Base-by-base conservation (phyloP, 2,888 invertebrate species). In the Tortricodes alternella region DNA sequence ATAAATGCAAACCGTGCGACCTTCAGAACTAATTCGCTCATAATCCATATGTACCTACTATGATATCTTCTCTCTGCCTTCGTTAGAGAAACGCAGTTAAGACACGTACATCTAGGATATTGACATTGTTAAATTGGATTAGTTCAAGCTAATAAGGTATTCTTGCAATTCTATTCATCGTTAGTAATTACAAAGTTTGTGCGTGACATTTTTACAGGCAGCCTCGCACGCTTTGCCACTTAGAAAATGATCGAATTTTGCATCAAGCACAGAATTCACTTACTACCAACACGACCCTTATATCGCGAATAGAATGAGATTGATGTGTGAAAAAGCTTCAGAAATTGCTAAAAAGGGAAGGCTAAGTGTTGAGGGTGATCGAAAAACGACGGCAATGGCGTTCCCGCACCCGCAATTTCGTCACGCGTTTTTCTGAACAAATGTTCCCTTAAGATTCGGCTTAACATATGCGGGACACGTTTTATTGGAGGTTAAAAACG, bases 321-420 rank as follows among this genome's bases (percentile, higher is more conserved):
- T 89, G 89, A 87, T 88, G 89, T 87, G 83, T 82, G 80, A 81
- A 84, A 84, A 85, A 84, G 83, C 85, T 83, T 77, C 80, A 79
- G 83, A 89, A 89, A 89, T 89, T 89, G 88, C 85, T 87, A 84
- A 89, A 89, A 89, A 89, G 87, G 89, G 84, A 84, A 84, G 79
- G 83, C 88, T 89, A 89, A 89, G 89, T 89, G 88, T 86, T 76
- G 74, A 74, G 83, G 81, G 83, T 80, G 86, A 89, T 89, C 85
- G 88, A 80, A 78, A 83, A 89, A 81, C 78, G 82, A 68, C 73
- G 75, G 71, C 71, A 70, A 67, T 72, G 74, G 69, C 66, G 76
- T 68, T 68, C 44, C 70, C 70, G 63, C 74, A 76, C 80, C 82
- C 81, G 80, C 85, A 85, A 88, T 87, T 88, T 89, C 83, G 87